Evolutionary conservation across 2,113 vertebrate species (phyloP).

Genomic region (Pardalotus punctatus): DNA sequence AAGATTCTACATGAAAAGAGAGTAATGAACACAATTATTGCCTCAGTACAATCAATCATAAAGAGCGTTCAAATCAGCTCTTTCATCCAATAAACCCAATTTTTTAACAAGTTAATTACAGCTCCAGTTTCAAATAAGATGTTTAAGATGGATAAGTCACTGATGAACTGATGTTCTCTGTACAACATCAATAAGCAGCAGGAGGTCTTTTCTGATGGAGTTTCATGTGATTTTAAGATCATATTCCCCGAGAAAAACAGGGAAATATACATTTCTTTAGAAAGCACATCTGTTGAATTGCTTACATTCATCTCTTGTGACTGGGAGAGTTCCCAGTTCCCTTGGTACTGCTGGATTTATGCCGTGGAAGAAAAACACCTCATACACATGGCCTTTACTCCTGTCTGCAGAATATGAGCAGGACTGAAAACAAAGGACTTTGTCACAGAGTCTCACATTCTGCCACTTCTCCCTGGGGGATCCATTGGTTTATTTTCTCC

Average conservation of each 20-base stretch:
- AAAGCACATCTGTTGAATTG: not conserved
- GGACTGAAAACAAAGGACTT: not conserved
- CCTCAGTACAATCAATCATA: not conserved
- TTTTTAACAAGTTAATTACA: not conserved
- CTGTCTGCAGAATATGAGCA: not conserved
- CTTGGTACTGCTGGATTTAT: not conserved
- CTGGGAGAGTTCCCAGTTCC: not conserved
- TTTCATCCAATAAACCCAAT: not conserved
- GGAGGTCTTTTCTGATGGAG: not conserved
- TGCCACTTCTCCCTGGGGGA: not conserved
- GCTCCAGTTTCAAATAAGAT: not conserved
- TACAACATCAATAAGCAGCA: not conserved
- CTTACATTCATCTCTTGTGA: not conserved
- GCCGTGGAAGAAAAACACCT: not conserved
- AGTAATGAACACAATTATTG: not conserved
- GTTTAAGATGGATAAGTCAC: not conserved
- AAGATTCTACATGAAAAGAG: not conserved
- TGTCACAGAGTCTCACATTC: fast-evolving
- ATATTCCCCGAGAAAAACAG: not conserved
- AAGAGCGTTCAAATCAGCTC: not conserved
- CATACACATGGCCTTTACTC: not conserved
- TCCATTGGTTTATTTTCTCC: not conserved
- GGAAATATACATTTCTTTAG: not conserved
- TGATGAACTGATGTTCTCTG: not conserved
- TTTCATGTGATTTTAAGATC: not conserved